Percentiles rank a stretch among this genome's conserved stretches.
Evolutionary conservation across 30 jellyfish, hydroid and myxozoan species (phyloP).

Genomic region (Nemopilema nomurai): DNA sequence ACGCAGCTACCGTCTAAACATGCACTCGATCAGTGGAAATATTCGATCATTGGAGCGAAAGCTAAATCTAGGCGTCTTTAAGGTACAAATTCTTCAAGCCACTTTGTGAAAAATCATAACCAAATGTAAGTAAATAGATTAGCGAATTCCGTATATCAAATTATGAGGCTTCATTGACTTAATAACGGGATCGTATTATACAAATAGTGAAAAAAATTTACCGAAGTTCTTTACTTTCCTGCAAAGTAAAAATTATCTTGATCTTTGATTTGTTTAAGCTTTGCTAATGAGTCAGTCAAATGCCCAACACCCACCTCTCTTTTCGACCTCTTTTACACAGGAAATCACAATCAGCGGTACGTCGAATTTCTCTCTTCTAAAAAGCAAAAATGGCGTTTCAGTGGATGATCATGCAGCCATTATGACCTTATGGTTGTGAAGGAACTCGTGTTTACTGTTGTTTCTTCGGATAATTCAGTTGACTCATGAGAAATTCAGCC

Average conservation of each 20-base stretch:
- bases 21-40: not conserved
- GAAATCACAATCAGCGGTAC: constrained; percentile 91
- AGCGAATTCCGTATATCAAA: not conserved
- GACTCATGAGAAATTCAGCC: too few relatives aligned
- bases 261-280: not conserved
- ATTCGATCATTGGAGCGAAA: not conserved
- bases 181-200: not conserved
- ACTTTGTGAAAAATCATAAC: not conserved
- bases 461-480: too few relatives aligned
- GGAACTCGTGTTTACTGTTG: too few relatives aligned
- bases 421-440: too few relatives aligned
- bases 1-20: too few relatives aligned
- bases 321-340: constrained; percentile 91
- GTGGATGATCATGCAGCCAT: not conserved
- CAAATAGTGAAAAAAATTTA: not conserved
- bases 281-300: not conserved
- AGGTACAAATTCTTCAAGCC: not conserved
- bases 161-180: not conserved
- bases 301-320: constrained; percentile 76
- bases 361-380: constrained; percentile 86
- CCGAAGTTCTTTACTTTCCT: not conserved
- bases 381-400: constrained; percentile 1
- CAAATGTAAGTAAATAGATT: not conserved
- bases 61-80: not conserved
- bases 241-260: not conserved